phyloP scores from a whole-genome alignment of 1,140 invertebrate genomes.

The Megalopta genalis region DNA sequence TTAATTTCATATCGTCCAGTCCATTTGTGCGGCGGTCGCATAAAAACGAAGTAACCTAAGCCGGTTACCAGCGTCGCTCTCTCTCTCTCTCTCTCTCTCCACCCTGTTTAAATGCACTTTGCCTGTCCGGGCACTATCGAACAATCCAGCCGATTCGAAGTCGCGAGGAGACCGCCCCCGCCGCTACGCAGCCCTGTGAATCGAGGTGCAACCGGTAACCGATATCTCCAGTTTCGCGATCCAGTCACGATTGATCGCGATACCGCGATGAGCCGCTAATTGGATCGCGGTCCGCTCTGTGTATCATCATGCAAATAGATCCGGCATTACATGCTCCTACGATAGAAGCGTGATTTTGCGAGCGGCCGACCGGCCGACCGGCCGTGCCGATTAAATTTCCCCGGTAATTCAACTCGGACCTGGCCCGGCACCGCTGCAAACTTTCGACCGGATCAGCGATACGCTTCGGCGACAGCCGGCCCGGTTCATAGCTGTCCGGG shows the following conservation, averaged over 20 bases:
- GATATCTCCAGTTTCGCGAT: not conserved
- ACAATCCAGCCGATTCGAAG: constrained; percentile 27
- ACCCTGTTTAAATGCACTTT: constrained; percentile 17
- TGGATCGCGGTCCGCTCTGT: constrained; percentile 33
- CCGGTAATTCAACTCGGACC: not conserved
- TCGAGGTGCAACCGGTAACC: not conserved
- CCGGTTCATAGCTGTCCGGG: not conserved
- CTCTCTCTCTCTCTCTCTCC: too few species aligned
- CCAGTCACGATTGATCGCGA: constrained; percentile 22
- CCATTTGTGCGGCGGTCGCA: not conserved
- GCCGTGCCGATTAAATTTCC: constrained; percentile 12
- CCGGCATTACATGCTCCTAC: constrained; percentile 11
- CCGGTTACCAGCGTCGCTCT: not conserved
- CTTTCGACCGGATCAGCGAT: not conserved
- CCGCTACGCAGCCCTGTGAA: not conserved
- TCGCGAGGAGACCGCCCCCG: not conserved
- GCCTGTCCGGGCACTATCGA: not conserved
- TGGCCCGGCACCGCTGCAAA: not conserved
- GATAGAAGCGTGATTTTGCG: constrained; percentile 2
- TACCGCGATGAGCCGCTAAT: constrained; percentile 66
- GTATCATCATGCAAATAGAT: constrained; percentile 21
- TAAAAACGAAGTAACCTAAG: constrained; percentile 29
- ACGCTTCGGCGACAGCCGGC: not conserved
- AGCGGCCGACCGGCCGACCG: not conserved
- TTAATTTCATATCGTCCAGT: constrained; percentile 23